These are phyloP conservation scores for Grammomys surdaster DNA, from an alignment of 2,113 vertebrate species.

Conservation along the genomic window DNA sequence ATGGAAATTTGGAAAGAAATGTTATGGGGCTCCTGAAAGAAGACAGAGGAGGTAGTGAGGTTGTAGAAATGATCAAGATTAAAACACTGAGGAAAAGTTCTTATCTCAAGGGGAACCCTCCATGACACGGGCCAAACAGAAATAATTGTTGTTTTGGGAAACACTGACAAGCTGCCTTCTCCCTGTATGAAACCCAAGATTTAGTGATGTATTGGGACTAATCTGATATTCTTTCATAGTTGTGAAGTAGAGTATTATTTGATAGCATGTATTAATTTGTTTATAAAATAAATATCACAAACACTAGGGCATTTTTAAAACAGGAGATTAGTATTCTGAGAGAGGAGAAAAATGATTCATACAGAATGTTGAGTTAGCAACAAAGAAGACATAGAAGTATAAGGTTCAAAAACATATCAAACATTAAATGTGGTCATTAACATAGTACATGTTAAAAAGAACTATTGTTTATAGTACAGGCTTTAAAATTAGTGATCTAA, in stretches of 20 bases:
- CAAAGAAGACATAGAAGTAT: neutral
- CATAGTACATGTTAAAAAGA: neutral
- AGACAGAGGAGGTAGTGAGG: neutral
- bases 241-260: neutral
- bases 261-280: neutral
- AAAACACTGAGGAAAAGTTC: too few relatives aligned
- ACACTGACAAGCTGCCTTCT: too few relatives aligned
- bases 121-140: too few relatives aligned
- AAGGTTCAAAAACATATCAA: neutral
- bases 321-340: neutral
- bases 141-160: too few relatives aligned
- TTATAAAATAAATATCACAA: neutral
- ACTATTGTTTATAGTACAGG: neutral
- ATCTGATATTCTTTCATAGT: neutral
- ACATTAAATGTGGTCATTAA: neutral
- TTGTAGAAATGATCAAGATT: neutral
- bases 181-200: too few relatives aligned
- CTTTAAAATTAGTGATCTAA: neutral
- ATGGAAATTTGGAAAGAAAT: neutral
- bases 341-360: neutral
- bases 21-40: neutral
- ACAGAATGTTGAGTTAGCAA: neutral
- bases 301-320: neutral
- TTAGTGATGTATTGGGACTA: neutral
- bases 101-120: too few relatives aligned